A percentile compares a stretch with the other conserved stretches of the same genome.
Evolutionary conservation across 2,113 vertebrate genomes (phyloP).

Genomic region (Rousettus leschenaultii): DNA sequence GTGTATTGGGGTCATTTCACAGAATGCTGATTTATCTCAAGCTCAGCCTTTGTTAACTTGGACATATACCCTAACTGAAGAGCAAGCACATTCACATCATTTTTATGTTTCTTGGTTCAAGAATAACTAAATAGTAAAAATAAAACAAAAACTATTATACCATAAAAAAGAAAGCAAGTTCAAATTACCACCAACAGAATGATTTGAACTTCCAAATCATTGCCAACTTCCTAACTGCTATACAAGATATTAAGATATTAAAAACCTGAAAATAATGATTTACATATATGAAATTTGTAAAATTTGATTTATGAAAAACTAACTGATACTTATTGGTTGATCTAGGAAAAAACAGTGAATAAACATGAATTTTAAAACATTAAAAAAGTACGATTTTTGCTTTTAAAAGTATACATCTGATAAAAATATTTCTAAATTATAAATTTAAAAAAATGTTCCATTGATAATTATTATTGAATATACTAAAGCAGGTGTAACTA

Average conservation of each 20-base stretch:
- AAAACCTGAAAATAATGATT: background rate
- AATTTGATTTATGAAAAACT: background rate
- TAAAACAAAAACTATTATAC: background rate
- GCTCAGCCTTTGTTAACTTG: accelerated
- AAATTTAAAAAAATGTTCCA: background rate
- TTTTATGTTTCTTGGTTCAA: background rate
- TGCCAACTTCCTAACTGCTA: background rate
- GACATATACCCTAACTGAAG: background rate
- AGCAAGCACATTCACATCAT: background rate
- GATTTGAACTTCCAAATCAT: background rate
- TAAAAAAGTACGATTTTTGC: background rate
- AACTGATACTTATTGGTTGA: background rate
- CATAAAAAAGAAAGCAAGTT: background rate
- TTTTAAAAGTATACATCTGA: background rate
- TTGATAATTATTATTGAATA: background rate
- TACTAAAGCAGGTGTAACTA: background rate
- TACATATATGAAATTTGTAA: background rate
- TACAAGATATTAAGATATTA: background rate
- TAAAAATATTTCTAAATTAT: background rate
- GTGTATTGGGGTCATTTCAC: background rate
- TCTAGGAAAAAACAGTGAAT: background rate
- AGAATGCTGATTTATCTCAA: background rate
- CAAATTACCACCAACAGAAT: background rate
- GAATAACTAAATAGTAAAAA: background rate
- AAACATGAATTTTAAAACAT: background rate